A percentile compares a stretch with the other conserved stretches of the same genome.
These are phyloP conservation scores for Erpobdella octoculata DNA, from an alignment of 2,888 invertebrate species.

Conservation along the genomic window DNA sequence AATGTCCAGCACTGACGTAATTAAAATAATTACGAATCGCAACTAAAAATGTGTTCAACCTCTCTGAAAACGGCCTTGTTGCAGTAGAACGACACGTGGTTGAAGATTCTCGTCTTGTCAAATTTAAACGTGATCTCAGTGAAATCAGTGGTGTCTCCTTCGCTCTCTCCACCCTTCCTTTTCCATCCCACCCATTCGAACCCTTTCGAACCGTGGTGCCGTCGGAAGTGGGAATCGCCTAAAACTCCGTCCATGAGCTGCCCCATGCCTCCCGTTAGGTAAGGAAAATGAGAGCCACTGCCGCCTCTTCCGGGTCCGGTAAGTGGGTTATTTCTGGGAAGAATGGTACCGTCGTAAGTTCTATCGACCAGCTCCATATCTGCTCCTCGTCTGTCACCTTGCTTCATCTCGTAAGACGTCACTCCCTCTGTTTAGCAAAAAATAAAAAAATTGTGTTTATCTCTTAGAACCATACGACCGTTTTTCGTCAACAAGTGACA, in stretches of 20 bases:
- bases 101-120: constrained; percentile 3
- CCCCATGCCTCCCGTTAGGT: constrained; percentile 13
- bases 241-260: constrained; percentile 14
- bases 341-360: constrained; percentile 2
- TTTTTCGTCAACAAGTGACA: too few species aligned
- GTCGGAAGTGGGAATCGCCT: constrained; percentile 5
- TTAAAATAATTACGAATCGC: too few species aligned
- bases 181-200: constrained; percentile 14
- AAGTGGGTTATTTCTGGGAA: not conserved
- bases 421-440: constrained; percentile 19
- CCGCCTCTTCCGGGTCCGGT: not conserved
- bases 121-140: constrained; percentile 13
- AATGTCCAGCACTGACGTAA: too few species aligned
- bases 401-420: constrained; percentile 15
- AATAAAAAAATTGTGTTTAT: too few species aligned
- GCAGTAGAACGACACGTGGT: constrained; percentile 7
- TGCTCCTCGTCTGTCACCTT: constrained; percentile 17
- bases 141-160: not conserved
- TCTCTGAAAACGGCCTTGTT: constrained; percentile 1
- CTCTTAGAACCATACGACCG: too few species aligned
- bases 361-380: constrained; percentile 17
- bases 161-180: not conserved
- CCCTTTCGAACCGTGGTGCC: not conserved
- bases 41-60: too few species aligned
- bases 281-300: not conserved